Conservation (phyloP, 2,888 invertebrate genomes). For the Ormyrus thymus region DNA sequence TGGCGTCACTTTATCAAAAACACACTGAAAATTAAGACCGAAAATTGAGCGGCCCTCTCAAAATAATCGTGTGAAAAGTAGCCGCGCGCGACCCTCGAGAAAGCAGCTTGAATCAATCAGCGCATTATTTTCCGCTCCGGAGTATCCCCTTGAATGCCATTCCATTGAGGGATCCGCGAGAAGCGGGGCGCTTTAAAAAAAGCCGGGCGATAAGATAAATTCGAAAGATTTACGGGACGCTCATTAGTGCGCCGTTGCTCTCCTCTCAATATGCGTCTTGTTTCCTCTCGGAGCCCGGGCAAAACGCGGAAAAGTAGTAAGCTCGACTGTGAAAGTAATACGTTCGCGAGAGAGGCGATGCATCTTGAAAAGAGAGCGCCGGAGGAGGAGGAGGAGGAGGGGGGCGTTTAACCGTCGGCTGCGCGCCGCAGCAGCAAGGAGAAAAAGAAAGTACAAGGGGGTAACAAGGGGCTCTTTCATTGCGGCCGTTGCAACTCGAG, state of each 20-base stretch:
- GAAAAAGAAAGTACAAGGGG: slow-evolving; percentile 21
- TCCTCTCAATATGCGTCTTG: slow-evolving; percentile 37
- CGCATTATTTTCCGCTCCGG: not conserved
- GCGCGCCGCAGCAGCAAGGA: not conserved
- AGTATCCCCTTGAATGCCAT: slow-evolving; percentile 14
- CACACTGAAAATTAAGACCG: no score
- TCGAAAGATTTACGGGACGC: slow-evolving; percentile 48
- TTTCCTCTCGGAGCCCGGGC: slow-evolving; percentile 16
- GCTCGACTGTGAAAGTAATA: slow-evolving; percentile 32
- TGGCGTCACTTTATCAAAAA: no score
- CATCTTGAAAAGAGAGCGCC: slow-evolving; percentile 11
- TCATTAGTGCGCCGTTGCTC: slow-evolving; percentile 35
- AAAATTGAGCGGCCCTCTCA: not conserved
- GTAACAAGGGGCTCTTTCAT: slow-evolving; percentile 71
- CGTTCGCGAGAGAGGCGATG: slow-evolving; percentile 21
- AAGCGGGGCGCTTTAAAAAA: slow-evolving; percentile 25
- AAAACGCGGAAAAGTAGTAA: slow-evolving; percentile 38
- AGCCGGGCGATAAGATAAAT: slow-evolving; percentile 51
- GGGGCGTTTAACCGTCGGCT: slow-evolving; percentile 38
- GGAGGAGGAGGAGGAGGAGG: not conserved
- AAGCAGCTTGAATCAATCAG: slow-evolving; percentile 12
- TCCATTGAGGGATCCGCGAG: slow-evolving; percentile 26
- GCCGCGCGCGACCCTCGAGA: not conserved
- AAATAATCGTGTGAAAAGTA: slow-evolving; percentile 4
- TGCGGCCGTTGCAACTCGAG: slow-evolving; percentile 61